These are phyloP conservation scores for Heterodera filipjevi DNA, from an alignment of 2,888 invertebrate species.

Conservation along the genomic window DNA sequence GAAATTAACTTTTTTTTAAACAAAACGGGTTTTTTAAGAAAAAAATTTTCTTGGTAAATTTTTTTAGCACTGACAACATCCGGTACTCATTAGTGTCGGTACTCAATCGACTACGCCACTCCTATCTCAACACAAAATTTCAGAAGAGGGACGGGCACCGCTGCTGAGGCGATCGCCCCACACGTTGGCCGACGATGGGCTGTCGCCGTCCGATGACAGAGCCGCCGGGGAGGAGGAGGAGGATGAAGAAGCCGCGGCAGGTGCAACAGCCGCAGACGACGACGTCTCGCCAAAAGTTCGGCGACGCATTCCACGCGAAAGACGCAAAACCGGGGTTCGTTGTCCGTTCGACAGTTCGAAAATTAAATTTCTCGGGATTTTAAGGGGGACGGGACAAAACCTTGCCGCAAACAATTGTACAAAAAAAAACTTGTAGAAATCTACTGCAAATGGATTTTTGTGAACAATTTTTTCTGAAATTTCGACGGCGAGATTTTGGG, in stretches of 20 bases:
- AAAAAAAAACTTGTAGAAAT: no score
- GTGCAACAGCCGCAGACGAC: not conserved
- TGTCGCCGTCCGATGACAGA: constrained; percentile 40
- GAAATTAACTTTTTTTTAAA: not conserved
- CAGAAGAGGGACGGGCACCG: constrained; percentile 49
- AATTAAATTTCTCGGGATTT: not conserved
- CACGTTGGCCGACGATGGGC: constrained; percentile 30
- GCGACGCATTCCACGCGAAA: constrained; percentile 53
- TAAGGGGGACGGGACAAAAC: not conserved
- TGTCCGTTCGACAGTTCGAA: constrained; percentile 4
- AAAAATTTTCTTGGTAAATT: constrained; percentile 10
- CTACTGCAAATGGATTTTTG: no score
- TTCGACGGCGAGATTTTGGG: no score
- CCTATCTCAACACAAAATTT: not conserved
- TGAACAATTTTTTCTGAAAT: no score
- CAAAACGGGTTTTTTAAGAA: not conserved
- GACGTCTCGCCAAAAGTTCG: constrained; percentile 43
- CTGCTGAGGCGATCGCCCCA: constrained; percentile 40
- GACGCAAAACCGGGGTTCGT: constrained; percentile 48
- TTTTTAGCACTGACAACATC: no score
- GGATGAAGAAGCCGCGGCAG: not conserved
- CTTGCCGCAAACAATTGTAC: no score
- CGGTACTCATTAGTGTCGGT: no score
- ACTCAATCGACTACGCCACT: no score
- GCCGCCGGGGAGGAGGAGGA: constrained; percentile 7